Evolutionary conservation across 1,140 invertebrate genomes (phyloP), one percentile per base, ranked within the genome.

Genomic region (Danaus plexippus): DNA sequence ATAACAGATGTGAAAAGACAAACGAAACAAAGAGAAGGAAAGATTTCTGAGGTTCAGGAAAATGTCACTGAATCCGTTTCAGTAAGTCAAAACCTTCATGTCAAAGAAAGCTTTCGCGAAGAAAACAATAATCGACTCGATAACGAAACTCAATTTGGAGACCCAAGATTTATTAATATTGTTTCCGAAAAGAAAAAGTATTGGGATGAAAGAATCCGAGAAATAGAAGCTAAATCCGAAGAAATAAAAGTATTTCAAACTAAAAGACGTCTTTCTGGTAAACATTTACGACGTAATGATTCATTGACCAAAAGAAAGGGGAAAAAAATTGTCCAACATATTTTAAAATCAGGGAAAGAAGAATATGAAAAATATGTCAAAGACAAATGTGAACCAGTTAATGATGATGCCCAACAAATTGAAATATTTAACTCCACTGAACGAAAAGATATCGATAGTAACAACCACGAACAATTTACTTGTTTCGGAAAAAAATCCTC

Each of bases 11-110:
- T 87, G 87, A 87, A 85, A 70, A 83, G 80, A 86, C 81, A 79
- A 63, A 58, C 60, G 54, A 68, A 64, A 54, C 45, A 71, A 68
- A 55, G 68, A 64, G 77, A 83, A 80, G 82, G 75, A 66, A 67
- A 70, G 87, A 87, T 85, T 88, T 88, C 85, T 80, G 82, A 83
- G 80, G 75, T 88, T 88, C 87, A 88, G 85, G 64, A 75, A 71
- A 75, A 67, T 77, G 73, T 73, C 73, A 79, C 85, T 88, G 87
- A 88, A 87, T 85, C 77, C 64, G 64, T 75, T 79, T 83, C 80
- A 86, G 86, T 64, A 88, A 88, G 82, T 88, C 86, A 77, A 58
- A 74, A 67, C 80, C 77, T 84, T 86, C 77, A 64, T 66, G 47
- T 53, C 45, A 52, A 73, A 44, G 54, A 69, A 57, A 63, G 22